Evolutionary conservation across 37 sponge, comb jelly and placozoan genomes (phyloP).

Genomic region (Hormiphora californensis): DNA sequence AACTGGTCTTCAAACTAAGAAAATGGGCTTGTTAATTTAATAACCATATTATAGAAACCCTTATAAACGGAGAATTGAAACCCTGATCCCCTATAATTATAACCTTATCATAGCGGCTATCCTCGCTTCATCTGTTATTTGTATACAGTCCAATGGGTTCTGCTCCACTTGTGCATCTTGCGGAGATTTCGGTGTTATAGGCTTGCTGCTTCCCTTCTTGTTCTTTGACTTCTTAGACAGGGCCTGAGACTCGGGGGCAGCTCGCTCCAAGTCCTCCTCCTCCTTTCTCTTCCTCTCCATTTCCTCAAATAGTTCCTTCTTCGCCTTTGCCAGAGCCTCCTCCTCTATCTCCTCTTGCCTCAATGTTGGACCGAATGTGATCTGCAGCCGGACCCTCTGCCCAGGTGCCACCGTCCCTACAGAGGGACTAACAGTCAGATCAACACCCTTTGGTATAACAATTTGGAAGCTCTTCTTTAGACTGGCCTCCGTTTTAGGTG

Average conservation of each 20-base stretch:
- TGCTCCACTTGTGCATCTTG: not conserved
- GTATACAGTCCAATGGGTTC: not conserved
- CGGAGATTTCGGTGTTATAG: constrained; percentile 21
- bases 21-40: no score
- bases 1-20: constrained; percentile 47
- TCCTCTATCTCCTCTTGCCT: constrained; percentile 2
- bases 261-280: not conserved
- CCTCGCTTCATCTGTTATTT: not conserved
- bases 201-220: constrained; percentile 41
- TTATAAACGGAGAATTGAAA: no score
- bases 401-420: constrained; percentile 64
- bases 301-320: not conserved
- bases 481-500: not conserved
- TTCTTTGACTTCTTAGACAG: not conserved
- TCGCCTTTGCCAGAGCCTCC: not conserved
- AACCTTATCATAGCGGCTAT: constrained; percentile 18
- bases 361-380: constrained; percentile 6
- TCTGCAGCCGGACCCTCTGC: constrained; percentile 3
- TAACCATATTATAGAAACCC: no score
- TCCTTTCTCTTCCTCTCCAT: constrained; percentile 35
- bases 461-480: constrained; percentile 64
- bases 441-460: constrained; percentile 58
- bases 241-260: not conserved
- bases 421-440: constrained; percentile 64
- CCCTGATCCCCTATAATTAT: no score